phyloP scores from a whole-genome alignment of 2,888 invertebrate species.

The Xanthia icteritia region DNA sequence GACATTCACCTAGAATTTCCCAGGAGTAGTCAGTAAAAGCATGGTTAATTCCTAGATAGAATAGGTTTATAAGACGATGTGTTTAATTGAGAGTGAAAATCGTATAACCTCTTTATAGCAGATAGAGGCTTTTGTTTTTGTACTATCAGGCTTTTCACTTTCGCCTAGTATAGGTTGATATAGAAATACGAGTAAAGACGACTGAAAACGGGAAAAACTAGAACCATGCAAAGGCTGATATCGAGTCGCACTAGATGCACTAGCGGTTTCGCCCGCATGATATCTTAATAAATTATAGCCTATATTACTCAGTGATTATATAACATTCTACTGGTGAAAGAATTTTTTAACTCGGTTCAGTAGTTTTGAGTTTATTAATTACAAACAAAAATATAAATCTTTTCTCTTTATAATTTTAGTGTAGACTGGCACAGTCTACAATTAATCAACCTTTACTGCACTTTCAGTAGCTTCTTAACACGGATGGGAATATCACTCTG shows the following conservation, averaged over 20 bases:
- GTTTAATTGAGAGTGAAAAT: not conserved
- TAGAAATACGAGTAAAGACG: too few species aligned
- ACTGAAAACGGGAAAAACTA: not conserved
- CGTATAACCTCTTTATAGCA: not conserved
- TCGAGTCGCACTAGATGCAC: too few species aligned
- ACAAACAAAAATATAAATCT: too few species aligned
- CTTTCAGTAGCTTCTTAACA: not conserved
- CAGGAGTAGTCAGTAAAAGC: not conserved
- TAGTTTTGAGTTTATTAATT: too few species aligned
- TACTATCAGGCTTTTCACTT: not conserved
- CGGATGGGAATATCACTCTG: not conserved
- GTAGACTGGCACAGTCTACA: not conserved
- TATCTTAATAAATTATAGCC: too few species aligned
- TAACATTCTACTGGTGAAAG: too few species aligned
- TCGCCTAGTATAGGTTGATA: not conserved
- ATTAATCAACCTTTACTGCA: not conserved
- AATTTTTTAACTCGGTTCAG: too few species aligned
- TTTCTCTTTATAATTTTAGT: too few species aligned
- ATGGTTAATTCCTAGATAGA: not conserved
- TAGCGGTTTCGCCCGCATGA: too few species aligned
- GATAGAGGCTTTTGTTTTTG: not conserved
- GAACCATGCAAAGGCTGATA: not conserved
- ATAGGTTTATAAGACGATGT: not conserved
- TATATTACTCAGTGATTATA: too few species aligned
- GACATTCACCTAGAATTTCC: slow-evolving; percentile 31